Evolutionary conservation across 2,797 vertebrate species (phyloP).

Genomic region (Sebastes melanostomus): DNA sequence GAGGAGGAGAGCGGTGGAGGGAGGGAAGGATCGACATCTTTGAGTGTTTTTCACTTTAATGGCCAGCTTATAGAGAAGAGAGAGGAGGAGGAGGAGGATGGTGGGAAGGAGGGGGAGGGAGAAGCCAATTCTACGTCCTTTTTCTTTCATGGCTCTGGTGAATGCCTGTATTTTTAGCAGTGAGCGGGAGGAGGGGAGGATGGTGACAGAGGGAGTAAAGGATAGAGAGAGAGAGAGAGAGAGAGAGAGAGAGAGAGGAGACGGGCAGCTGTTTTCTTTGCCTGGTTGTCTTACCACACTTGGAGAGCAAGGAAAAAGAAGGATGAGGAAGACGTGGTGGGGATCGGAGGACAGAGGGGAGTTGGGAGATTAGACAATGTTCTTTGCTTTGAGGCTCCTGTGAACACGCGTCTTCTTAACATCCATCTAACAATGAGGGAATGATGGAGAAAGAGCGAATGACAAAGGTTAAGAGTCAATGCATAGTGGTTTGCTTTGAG

Average conservation of each 20-base stretch:
- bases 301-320: not conserved
- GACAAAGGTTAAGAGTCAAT: slow-evolving; percentile 25
- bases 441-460: slow-evolving; percentile 15
- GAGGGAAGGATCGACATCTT: not conserved
- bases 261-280: slow-evolving; percentile 2
- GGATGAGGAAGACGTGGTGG: slow-evolving; percentile 2
- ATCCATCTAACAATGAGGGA: slow-evolving; percentile 15
- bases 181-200: not conserved
- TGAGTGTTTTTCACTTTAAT: slow-evolving; percentile 28
- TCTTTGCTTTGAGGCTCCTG: slow-evolving; percentile 34
- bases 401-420: slow-evolving; percentile 33
- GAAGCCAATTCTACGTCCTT: slow-evolving; percentile 6
- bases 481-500: slow-evolving; percentile 24
- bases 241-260: not conserved
- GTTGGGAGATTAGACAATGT: slow-evolving; percentile 14
- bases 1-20: not conserved
- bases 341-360: slow-evolving; percentile 3
- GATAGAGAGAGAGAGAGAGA: not conserved
- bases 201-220: slow-evolving; percentile 1
- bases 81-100: not conserved
- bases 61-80: slow-evolving; percentile 4
- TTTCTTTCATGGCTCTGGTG: slow-evolving; percentile 31
- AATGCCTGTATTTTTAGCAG: slow-evolving; percentile 43
- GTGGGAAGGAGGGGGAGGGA: not conserved
- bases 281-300: slow-evolving; percentile 8